These are phyloP conservation scores for Prorops nasuta DNA, from an alignment of 1,140 invertebrate genomes.

Conservation along the genomic window DNA sequence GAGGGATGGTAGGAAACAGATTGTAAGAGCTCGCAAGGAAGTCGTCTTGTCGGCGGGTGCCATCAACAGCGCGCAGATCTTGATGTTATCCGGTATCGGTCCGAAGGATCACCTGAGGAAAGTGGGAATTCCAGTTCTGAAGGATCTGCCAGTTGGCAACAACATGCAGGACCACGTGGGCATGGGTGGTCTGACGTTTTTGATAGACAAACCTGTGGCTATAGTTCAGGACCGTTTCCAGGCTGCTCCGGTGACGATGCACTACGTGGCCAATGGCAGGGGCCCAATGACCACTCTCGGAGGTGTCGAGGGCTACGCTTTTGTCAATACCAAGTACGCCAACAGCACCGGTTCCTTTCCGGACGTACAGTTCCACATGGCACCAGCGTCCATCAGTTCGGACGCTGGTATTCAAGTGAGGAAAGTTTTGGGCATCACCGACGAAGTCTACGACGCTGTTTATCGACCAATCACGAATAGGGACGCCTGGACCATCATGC, in stretches of 20 bases:
- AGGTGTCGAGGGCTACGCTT: conserved; percentile 81
- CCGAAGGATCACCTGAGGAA: conserved; percentile 71
- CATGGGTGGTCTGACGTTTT: conserved; percentile 76
- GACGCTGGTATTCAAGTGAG: conserved; percentile 72
- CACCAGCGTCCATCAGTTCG: conserved; percentile 79
- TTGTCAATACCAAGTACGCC: conserved; percentile 79
- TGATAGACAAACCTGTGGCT: conserved; percentile 72
- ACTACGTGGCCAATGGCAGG: conserved; percentile 72
- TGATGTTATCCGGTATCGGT: conserved; percentile 87
- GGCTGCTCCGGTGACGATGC: conserved; percentile 73
- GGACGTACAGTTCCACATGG: conserved; percentile 86
- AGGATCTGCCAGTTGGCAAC: conserved; percentile 74
- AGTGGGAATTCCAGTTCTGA: conserved; percentile 69
- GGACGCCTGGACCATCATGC: conserved; percentile 83
- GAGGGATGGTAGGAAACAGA: conserved; percentile 64
- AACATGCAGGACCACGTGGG: conserved; percentile 83
- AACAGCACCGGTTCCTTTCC: conserved; percentile 72
- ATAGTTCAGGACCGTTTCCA: conserved; percentile 74
- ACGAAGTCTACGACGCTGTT: conserved; percentile 75
- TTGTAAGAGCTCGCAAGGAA: conserved; percentile 71
- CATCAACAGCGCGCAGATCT: conserved; percentile 76
- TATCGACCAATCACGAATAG: conserved; percentile 73
- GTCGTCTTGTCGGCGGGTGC: conserved; percentile 78
- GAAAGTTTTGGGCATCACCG: conserved; percentile 80
- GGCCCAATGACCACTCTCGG: conserved; percentile 83